These are phyloP conservation scores for Drosophila trichaetosa DNA, from an alignment of 2,888 invertebrate species.

Conservation along the genomic window DNA sequence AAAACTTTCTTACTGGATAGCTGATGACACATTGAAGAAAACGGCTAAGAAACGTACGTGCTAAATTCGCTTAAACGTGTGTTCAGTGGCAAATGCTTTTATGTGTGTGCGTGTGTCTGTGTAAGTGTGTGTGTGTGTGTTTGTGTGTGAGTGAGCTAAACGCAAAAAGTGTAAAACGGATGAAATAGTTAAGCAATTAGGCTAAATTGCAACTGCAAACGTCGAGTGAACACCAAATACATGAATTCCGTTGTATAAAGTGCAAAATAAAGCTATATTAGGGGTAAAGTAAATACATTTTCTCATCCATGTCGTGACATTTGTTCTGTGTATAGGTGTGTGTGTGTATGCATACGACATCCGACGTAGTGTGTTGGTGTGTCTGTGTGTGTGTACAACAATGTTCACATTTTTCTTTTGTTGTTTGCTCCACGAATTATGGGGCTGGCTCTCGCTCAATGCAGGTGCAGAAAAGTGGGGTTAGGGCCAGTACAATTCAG, in stretches of 20 bases:
- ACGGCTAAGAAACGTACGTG: constrained; percentile 66
- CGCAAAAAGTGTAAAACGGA: constrained; percentile 76
- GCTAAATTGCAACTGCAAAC: constrained; percentile 36
- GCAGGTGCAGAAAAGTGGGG: constrained; percentile 80
- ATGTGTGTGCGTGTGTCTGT: constrained; percentile 27
- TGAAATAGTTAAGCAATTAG: constrained; percentile 66
- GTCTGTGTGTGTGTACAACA: constrained; percentile 67
- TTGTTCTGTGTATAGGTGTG: constrained; percentile 64
- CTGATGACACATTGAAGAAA: constrained; percentile 43
- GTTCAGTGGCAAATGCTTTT: constrained; percentile 57
- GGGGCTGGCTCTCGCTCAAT: constrained; percentile 66
- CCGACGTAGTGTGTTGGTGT: constrained; percentile 41
- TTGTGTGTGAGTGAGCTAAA: constrained; percentile 63
- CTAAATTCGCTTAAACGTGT: constrained; percentile 65
- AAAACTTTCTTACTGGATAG: constrained; percentile 31
- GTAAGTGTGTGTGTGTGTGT: constrained; percentile 36
- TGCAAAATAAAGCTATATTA: constrained; percentile 42
- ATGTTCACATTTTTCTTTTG: constrained; percentile 77
- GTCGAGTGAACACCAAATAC: constrained; percentile 24
- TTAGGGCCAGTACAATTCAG: constrained; percentile 56
- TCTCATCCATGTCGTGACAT: constrained; percentile 79
- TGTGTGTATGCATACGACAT: constrained; percentile 42
- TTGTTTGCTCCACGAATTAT: constrained; percentile 74
- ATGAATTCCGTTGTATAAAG: constrained; percentile 31
- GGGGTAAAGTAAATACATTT: constrained; percentile 50